Evolutionary conservation across 2,797 vertebrate species (phyloP), one percentile per base, ranked within the genome.

Genomic region (Arnoldichthys spilopterus): DNA sequence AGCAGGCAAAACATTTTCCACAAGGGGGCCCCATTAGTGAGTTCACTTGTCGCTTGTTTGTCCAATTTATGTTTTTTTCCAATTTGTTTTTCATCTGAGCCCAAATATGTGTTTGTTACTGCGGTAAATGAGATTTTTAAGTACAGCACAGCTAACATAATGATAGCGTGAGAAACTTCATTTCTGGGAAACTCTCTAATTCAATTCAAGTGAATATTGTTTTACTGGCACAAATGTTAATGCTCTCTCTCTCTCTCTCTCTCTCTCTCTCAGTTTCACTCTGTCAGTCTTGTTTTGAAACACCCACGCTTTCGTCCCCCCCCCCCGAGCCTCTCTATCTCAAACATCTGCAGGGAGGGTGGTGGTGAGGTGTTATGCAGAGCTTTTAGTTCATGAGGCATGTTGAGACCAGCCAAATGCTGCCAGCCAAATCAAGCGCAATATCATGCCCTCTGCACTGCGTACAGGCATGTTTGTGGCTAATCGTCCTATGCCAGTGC

Each of bases 271-370:
- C n/a, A n/a, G n/a, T n/a, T n/a, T n/a, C n/a, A n/a, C n/a, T 47
- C 47, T 30, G 13, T 56, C 16, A 4, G 47, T 58, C 24, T 53
- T 58, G 18, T 43, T 61, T 13, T 43, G 4, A 16, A 26, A n/a
- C n/a, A 56, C 71, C 28, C 40, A 51, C 30, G 20, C 64, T 28
- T 54, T 37, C 15, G n/a, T 20, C 28, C 5, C 45, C 40, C n/a
- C 22, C 30, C 66, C 54, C 16, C 30, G 45, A 18, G 51, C 9
- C 28, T 66, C 69, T 13, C 20, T 28, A 12, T 64, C 68, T 13
- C 26, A 70, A 72, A 72, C 58, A 63, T 78, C 30, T 71, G 76
- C 67, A 53, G 56, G 45, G 56, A 37, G 45, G 40, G 69, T 0
- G 24, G 8, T 32, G 16, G 40, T 20, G 54, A 18, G 58, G 30